Evolutionary conservation across 2,113 vertebrate species (phyloP), one percentile per base, ranked within the genome.

Genomic region (Callipepla squamata): DNA sequence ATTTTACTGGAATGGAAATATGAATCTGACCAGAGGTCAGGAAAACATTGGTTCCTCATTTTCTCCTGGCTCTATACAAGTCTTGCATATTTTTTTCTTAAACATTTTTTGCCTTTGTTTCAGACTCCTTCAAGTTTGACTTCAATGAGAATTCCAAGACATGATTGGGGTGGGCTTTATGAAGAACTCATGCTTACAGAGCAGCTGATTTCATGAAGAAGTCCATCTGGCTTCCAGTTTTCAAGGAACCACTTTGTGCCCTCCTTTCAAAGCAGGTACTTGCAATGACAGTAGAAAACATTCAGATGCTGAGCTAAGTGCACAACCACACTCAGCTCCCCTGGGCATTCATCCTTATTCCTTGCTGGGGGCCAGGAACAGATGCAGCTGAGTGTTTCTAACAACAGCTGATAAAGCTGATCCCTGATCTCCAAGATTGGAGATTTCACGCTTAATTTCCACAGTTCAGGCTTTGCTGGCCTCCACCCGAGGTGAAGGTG

Each of bases 91-190:
- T 85, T 87, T 87, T 93, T 82, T 67, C 32, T 69, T 67, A 59
- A 77, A 55, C 70, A 74, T 68, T 91, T 94, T 90, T 92, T 95
- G 66, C 80, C 86, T 59, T 85, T 44, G 34, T 85, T 93, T 95
- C 72, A 91, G 93, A 92, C 85, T 95, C 91, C 79, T 90, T 85
- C 91, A n/a, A 93, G 75, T 86, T 93, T 0, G 0, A 86, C 55
- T 62, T 87, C 87, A 72, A 47, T 72, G 79, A 67, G 87, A 95
- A 96, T 94, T 96, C 95, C 93, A 95, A 97, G 96, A 93, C 58
- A 96, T 86, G 65, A 67, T 67, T 89, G 93, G 76, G 65, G 47
- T 88, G 42, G 87, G 5, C 76, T 74, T n/a, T 75, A 87, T 67
- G 74, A 91, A 89, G 72, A 91, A 70, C 81, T 81, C 63, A 92